Percentiles rank a stretch among this genome's conserved stretches.
Conservation (phyloP, 1,140 invertebrate genomes). For the Rhynchophorus ferrugineus region DNA sequence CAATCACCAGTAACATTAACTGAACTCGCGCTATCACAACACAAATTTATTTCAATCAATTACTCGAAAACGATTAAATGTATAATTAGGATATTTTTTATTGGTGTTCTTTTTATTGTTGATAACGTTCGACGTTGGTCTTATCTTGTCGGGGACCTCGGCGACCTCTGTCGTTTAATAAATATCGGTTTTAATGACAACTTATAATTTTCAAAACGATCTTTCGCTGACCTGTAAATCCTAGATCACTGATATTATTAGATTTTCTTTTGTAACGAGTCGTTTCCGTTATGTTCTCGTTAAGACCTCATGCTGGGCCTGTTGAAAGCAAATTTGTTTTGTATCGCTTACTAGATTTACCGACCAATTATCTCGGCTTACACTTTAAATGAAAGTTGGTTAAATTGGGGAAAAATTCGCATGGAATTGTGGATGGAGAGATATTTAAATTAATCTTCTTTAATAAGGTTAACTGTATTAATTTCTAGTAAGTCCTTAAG, state of each 20-base stretch:
- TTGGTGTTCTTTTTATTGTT: not conserved
- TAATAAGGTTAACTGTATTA: too few relatives aligned
- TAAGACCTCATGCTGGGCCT: not conserved
- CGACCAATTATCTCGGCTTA: too few relatives aligned
- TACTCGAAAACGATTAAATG: constrained; percentile 5
- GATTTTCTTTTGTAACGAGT: not conserved
- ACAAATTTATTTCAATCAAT: constrained; percentile 8
- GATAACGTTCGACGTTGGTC: not conserved
- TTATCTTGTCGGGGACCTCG: not conserved
- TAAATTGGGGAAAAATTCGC: too few relatives aligned
- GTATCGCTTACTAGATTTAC: too few relatives aligned
- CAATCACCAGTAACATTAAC: too few relatives aligned
- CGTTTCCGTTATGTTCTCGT: not conserved
- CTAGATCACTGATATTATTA: constrained; percentile 7
- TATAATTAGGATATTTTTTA: constrained; percentile 2
- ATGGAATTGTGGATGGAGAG: too few relatives aligned
- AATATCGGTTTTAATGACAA: not conserved
- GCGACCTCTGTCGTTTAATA: not conserved
- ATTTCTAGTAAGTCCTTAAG: too few relatives aligned
- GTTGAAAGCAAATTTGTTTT: not conserved
- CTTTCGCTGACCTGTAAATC: constrained; percentile 4
- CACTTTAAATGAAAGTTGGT: too few relatives aligned
- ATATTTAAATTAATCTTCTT: too few relatives aligned
- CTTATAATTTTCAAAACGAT: not conserved
- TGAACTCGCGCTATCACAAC: not conserved